phyloP scores from a whole-genome alignment of 1,140 invertebrate genomes.

The Euura lappo region DNA sequence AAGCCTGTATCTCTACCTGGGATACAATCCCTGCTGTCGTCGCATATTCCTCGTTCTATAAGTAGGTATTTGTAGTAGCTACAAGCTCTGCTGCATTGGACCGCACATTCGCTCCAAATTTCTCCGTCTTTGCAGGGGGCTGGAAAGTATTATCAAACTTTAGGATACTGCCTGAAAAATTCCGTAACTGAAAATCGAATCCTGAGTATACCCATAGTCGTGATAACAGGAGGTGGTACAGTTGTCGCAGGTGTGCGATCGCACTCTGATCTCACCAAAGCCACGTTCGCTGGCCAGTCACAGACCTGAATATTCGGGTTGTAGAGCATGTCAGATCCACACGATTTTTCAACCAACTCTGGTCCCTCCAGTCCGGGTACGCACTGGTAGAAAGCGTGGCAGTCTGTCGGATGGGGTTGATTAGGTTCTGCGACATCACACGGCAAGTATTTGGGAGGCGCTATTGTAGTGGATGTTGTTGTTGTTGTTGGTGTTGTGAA shows the following conservation, averaged over 20 bases:
- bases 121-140: slow-evolving; percentile 51
- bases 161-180: not conserved
- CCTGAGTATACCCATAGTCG: not conserved
- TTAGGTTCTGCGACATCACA: slow-evolving; percentile 56
- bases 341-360: slow-evolving; percentile 64
- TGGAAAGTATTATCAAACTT: slow-evolving; percentile 19
- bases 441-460: slow-evolving; percentile 21
- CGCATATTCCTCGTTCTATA: slow-evolving; percentile 54
- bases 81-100: slow-evolving; percentile 69
- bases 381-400: slow-evolving; percentile 68
- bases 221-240: slow-evolving; percentile 28
- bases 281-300: slow-evolving; percentile 68
- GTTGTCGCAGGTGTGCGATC: slow-evolving; percentile 47
- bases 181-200: slow-evolving; percentile 7
- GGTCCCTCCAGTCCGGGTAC: slow-evolving; percentile 45
- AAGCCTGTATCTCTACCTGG: slow-evolving; percentile 43
- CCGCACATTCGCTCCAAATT: slow-evolving; percentile 65
- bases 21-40: slow-evolving; percentile 56
- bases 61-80: slow-evolving; percentile 58
- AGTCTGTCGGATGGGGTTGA: slow-evolving; percentile 62
- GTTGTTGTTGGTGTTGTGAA: slow-evolving; percentile 4
- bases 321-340: slow-evolving; percentile 65
- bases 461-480: slow-evolving; percentile 11
- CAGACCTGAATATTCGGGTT: slow-evolving; percentile 68
- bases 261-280: slow-evolving; percentile 67